Percentiles rank a stretch among this genome's conserved stretches.
Evolutionary conservation across 2,113 vertebrate genomes (phyloP).

Genomic region (Mirza zaza): DNA sequence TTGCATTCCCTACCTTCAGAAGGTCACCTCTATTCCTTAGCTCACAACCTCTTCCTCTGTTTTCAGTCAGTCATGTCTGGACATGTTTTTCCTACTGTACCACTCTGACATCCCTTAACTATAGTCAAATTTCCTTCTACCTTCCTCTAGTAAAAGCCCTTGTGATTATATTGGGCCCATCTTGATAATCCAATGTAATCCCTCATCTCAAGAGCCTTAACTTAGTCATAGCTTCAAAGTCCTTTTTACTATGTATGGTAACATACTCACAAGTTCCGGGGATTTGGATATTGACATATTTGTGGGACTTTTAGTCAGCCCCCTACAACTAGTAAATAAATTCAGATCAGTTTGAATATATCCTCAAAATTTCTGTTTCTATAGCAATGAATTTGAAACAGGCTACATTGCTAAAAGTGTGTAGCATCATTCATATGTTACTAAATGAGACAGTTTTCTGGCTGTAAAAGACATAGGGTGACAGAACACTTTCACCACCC

Average conservation of each 20-base stretch:
- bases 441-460: not conserved
- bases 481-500: not conserved
- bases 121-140: not conserved
- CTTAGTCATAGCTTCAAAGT: not conserved
- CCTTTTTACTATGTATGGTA: not conserved
- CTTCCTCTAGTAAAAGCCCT: not conserved
- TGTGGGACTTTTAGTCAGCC: not conserved
- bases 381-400: not conserved
- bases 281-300: not conserved
- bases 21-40: not conserved
- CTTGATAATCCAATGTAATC: not conserved
- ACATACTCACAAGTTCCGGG: not conserved
- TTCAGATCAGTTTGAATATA: not conserved
- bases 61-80: not conserved
- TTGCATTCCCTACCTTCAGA: not conserved
- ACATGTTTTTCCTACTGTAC: not conserved
- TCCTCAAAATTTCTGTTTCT: conserved; percentile 35
- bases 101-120: not conserved
- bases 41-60: not conserved
- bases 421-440: not conserved
- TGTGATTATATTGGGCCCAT: not conserved
- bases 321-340: not conserved
- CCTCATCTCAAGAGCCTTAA: not conserved
- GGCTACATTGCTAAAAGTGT: not conserved
- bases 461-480: not conserved